phyloP scores from a whole-genome alignment of 2,113 vertebrate species.

The Prunella fulvescens region DNA sequence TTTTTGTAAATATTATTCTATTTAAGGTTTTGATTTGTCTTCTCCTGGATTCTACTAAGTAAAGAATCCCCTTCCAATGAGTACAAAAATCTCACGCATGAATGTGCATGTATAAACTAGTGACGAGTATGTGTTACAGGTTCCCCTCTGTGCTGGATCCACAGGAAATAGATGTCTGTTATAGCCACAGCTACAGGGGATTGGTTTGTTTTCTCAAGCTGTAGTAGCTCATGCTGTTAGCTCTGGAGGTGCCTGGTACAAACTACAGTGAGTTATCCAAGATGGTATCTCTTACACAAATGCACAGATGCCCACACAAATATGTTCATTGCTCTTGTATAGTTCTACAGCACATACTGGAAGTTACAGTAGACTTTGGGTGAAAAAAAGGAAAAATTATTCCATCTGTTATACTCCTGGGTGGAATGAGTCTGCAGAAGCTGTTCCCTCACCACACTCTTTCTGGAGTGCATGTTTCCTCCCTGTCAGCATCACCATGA shows the following conservation, averaged over 20 bases:
- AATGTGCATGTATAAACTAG: constrained; percentile 32
- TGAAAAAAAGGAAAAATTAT: background rate
- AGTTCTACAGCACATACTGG: background rate
- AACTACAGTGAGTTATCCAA: constrained; percentile 26
- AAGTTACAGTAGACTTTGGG: background rate
- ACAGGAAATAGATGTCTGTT: constrained; percentile 43
- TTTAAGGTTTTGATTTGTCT: constrained; percentile 3
- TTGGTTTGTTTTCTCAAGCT: constrained; percentile 56
- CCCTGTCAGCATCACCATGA: accelerated
- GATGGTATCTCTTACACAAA: constrained; percentile 42
- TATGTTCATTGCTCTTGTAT: background rate
- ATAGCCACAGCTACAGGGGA: constrained; percentile 48
- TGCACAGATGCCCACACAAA: background rate
- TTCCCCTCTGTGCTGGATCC: constrained; percentile 53
- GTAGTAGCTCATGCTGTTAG: constrained; percentile 52
- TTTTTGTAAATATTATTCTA: constrained; percentile 9
- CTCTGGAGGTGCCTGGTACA: constrained; percentile 45
- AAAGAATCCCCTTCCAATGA: background rate
- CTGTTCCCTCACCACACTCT: background rate
- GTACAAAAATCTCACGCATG: constrained; percentile 16
- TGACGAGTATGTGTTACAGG: constrained; percentile 38
- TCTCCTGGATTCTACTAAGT: background rate
- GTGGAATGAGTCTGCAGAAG: background rate
- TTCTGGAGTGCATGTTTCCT: background rate
- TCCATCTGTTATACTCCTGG: background rate